A percentile compares a stretch with the other conserved stretches of the same genome.
phyloP scores from a whole-genome alignment of 1,140 invertebrate genomes.

The Theocolax elegans region DNA sequence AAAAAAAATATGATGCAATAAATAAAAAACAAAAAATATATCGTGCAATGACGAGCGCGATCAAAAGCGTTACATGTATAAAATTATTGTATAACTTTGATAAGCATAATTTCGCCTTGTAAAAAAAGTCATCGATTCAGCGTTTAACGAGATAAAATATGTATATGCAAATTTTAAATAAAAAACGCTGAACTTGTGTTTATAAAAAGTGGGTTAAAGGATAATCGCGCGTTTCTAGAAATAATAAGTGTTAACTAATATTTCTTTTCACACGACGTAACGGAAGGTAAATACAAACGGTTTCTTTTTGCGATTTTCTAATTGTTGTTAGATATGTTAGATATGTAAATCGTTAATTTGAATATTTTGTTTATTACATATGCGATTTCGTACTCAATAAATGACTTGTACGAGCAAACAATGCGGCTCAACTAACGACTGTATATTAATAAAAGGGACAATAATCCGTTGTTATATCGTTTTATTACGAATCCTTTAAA shows the following conservation, averaged over 20 bases:
- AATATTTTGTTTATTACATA: slow-evolving; percentile 37
- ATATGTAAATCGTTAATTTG: slow-evolving; percentile 15
- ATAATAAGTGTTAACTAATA: slow-evolving; percentile 18
- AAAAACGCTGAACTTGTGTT: too few relatives aligned
- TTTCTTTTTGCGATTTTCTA: slow-evolving; percentile 15
- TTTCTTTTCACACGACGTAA: too few relatives aligned
- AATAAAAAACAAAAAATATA: slow-evolving; percentile 7
- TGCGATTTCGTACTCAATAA: slow-evolving; percentile 17
- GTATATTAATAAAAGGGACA: slow-evolving; percentile 41
- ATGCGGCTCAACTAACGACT: slow-evolving; percentile 25
- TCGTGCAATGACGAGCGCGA: slow-evolving; percentile 13
- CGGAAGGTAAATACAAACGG: slow-evolving; percentile 19
- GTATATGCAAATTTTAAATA: too few relatives aligned
- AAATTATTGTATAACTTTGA: background rate
- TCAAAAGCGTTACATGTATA: background rate
- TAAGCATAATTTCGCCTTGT: background rate
- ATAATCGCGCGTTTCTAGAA: background rate
- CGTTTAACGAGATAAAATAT: background rate
- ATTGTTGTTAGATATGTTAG: slow-evolving; percentile 39
- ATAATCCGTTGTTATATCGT: slow-evolving; percentile 31
- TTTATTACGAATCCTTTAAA: slow-evolving; percentile 16
- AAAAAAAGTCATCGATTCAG: background rate
- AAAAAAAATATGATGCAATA: background rate
- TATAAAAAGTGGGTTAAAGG: background rate
- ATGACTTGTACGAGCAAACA: slow-evolving; percentile 5